Evolutionary conservation across 2,113 vertebrate genomes (phyloP).

Genomic region (Mus spicilegus): DNA sequence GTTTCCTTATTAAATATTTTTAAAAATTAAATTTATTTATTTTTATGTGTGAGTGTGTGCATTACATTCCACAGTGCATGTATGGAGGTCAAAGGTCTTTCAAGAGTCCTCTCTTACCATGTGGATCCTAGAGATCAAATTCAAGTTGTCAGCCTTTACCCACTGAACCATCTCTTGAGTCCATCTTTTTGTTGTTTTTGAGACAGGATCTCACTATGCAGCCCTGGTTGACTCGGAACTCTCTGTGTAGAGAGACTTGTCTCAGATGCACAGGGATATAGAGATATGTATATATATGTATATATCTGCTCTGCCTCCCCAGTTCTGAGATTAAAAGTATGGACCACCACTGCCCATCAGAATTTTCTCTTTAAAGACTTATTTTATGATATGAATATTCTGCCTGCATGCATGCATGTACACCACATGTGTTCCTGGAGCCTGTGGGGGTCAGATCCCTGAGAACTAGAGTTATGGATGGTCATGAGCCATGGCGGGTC

Average conservation of each 20-base stretch:
- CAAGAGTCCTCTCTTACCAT: not conserved
- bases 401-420: too few species aligned
- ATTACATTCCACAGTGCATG: not conserved
- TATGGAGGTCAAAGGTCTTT: not conserved
- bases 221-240: not conserved
- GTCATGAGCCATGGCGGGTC: not conserved
- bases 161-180: not conserved
- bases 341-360: not conserved
- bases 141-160: not conserved
- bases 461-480: not conserved
- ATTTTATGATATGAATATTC: too few species aligned
- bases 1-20: not conserved
- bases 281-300: too few species aligned
- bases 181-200: not conserved
- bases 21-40: not conserved
- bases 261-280: not conserved
- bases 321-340: not conserved
- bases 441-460: too few species aligned
- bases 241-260: too few species aligned
- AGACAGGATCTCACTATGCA: not conserved
- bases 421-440: too few species aligned
- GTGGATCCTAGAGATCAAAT: not conserved
- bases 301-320: not conserved
- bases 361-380: too few species aligned
- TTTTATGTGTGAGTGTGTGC: not conserved